Evolutionary conservation across 1,140 invertebrate genomes (phyloP), one percentile per base, ranked within the genome.

Genomic region (Amphibalanus amphitrite): DNA sequence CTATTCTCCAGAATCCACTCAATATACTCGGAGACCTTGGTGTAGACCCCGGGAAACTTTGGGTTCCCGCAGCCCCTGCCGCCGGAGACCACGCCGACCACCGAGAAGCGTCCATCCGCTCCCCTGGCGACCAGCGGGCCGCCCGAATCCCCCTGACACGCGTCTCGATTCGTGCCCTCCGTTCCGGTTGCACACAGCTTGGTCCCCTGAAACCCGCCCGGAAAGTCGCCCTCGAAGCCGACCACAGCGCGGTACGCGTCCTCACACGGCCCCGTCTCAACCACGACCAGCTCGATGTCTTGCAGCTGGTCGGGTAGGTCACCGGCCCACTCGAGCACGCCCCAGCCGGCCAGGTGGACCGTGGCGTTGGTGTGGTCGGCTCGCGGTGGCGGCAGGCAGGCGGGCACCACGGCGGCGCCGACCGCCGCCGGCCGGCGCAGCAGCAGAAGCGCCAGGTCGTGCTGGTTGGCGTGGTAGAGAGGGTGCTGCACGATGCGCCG

Each of bases 391-490:
- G 90, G 90, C 65, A 92, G 79, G 79, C 91, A 93, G 6, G 86
- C 83, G 74, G 74, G 84, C 73, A 73, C 78, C 25, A 77, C 76
- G n/a, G 73, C 75, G 17, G 71, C 69, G 33, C 73, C 79, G n/a
- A 77, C 79, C 47, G 6, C 17, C 0, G 90, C 82, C 0, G 85
- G 78, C 70, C 83, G 80, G 33, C 86, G 86, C 40, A 89, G 79
- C 81, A 86, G 82, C 25, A 97, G 80, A 68, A 97, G 80, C 8
- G 93, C 94, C 29, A 97, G 87, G 79, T 97, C 94, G 78, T 93
- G 94, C 77, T 95, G 89, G 30, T 96, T 92, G 0, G 91, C 95
- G 77, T 95, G 89, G 79, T 93, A 96, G 28, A 87, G 82, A 0
- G 91, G 91, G 82, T 97, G 93, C 29, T 88, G 84, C 73, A 88